Evolutionary conservation across 2,888 invertebrate species (phyloP).

Genomic region (Arrhopalites spinosus): DNA sequence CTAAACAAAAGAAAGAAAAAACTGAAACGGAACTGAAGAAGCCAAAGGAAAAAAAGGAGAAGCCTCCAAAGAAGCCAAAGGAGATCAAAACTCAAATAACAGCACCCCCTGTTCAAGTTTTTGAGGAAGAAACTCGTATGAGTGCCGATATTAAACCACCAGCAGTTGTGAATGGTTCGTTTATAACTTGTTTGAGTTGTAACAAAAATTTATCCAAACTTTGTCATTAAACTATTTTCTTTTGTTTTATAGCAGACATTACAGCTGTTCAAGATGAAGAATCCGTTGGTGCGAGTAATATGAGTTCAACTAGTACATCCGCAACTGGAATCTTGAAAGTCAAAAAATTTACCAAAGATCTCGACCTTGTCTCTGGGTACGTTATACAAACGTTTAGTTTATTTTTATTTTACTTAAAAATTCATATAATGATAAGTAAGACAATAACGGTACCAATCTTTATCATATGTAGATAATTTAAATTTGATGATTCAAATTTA

Average conservation of each 20-base stretch:
- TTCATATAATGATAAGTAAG: no score
- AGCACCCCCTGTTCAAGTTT: conserved; percentile 59
- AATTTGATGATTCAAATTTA: no score
- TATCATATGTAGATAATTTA: no score
- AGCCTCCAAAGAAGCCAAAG: conserved; percentile 29
- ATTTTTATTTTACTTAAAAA: no score
- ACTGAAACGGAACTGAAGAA: conserved; percentile 18
- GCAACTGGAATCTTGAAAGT: conserved; percentile 64
- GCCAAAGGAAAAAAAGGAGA: conserved; percentile 38
- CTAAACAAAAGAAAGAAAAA: neutral
- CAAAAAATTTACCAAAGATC: conserved; percentile 64
- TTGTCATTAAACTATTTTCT: neutral
- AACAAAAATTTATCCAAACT: neutral
- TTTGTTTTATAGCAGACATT: neutral
- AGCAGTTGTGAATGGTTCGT: neutral
- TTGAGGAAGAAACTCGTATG: conserved; percentile 65
- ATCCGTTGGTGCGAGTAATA: conserved; percentile 81
- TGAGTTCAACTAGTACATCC: conserved; percentile 66
- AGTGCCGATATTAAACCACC: conserved; percentile 59
- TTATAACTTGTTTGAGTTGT: no score
- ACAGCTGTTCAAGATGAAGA: conserved; percentile 60
- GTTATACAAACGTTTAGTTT: no score
- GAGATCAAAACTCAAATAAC: conserved; percentile 13
- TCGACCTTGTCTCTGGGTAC: conserved; percentile 61
- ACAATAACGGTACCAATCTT: no score